These are phyloP conservation scores for Cladopsammia gracilis DNA, from an alignment of 64 coral and sea anemone species.

Conservation along the genomic window DNA sequence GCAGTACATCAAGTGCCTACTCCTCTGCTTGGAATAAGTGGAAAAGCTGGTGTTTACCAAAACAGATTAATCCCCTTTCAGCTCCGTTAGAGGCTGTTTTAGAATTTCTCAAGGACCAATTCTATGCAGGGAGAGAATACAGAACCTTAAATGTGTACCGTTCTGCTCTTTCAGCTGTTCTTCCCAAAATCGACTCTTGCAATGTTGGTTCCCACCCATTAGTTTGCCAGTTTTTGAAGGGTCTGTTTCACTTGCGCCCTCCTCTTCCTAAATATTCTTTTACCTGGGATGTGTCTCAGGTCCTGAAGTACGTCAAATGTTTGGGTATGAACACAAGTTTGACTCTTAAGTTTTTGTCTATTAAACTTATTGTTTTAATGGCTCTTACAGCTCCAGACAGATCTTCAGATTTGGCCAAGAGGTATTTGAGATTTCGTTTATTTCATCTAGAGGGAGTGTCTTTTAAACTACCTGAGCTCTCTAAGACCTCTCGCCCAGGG, in stretches of 20 bases:
- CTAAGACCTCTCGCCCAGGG: slow-evolving; percentile 1
- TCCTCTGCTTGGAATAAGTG: slow-evolving; percentile 45
- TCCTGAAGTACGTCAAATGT: neutral
- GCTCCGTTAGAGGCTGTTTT: neutral
- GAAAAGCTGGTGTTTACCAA: slow-evolving; percentile 41
- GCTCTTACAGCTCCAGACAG: neutral
- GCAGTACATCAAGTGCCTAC: slow-evolving; percentile 39
- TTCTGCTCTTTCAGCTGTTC: slow-evolving; percentile 22
- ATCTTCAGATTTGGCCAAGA: neutral
- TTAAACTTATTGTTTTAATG: neutral
- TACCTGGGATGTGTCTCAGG: slow-evolving; percentile 23
- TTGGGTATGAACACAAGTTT: neutral
- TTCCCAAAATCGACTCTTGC: slow-evolving; percentile 1
- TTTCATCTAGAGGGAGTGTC: neutral
- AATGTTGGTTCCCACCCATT: slow-evolving; percentile 17
- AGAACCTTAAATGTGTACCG: slow-evolving; percentile 43
- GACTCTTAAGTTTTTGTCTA: neutral
- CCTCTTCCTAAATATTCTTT: neutral
- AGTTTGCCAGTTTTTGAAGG: slow-evolving; percentile 35
- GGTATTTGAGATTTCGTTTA: neutral
- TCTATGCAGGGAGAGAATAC: neutral
- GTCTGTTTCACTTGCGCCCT: slow-evolving; percentile 1
- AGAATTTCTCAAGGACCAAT: slow-evolving; percentile 7
- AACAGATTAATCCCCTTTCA: slow-evolving; percentile 42
- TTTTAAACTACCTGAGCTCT: slow-evolving; percentile 37